Conservation (phyloP, 2,888 invertebrate genomes). For the Oeneis ivallda region DNA sequence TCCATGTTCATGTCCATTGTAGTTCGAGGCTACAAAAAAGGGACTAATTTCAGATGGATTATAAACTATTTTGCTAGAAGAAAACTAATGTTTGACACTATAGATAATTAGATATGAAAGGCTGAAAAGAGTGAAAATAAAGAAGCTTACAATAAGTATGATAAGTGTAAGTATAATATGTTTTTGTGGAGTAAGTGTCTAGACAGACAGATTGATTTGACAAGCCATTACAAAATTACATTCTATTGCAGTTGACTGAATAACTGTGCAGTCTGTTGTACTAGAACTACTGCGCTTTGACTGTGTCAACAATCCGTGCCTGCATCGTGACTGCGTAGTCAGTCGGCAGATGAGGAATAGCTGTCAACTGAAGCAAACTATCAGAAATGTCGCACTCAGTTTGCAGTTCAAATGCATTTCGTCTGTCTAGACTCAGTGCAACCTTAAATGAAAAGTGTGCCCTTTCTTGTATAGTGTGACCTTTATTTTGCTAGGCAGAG, state of each 20-base stretch:
- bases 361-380: too few species aligned
- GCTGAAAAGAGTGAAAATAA: not conserved
- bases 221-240: too few species aligned
- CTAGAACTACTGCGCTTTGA: too few species aligned
- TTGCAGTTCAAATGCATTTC: not conserved
- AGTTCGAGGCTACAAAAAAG: conserved; percentile 51
- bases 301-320: too few species aligned
- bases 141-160: not conserved
- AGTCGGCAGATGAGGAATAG: too few species aligned
- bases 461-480: conserved; percentile 3
- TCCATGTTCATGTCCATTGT: conserved; percentile 66
- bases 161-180: not conserved
- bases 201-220: too few species aligned
- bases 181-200: not conserved
- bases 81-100: not conserved
- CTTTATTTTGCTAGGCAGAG: not conserved
- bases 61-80: conserved; percentile 25
- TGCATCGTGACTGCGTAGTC: too few species aligned
- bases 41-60: conserved; percentile 5
- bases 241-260: too few species aligned
- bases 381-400: too few species aligned
- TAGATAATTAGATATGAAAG: not conserved
- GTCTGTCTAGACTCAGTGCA: not conserved
- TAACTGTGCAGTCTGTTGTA: too few species aligned
- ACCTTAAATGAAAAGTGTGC: not conserved